These are phyloP conservation scores for Hypanus sabinus DNA, from an alignment of 2,113 vertebrate species.

Conservation along the genomic window DNA sequence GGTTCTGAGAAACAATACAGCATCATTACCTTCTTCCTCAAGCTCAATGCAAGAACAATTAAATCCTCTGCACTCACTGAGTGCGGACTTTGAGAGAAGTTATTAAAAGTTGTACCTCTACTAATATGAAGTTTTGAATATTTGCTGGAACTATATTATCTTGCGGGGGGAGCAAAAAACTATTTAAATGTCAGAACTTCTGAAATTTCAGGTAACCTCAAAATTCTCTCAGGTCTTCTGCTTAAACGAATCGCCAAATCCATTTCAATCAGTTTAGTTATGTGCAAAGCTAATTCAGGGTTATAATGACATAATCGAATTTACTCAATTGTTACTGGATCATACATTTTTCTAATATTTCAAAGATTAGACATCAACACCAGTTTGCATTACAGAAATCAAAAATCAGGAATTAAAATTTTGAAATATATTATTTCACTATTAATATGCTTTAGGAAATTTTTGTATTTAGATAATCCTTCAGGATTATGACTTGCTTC, in stretches of 20 bases:
- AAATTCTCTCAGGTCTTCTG: not conserved
- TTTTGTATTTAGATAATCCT: too few relatives aligned
- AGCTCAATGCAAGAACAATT: too few relatives aligned
- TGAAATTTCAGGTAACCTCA: not conserved
- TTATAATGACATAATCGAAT: not conserved
- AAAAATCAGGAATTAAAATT: not conserved
- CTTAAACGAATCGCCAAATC: not conserved
- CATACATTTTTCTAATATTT: not conserved
- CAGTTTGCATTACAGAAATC: not conserved
- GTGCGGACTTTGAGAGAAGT: too few relatives aligned
- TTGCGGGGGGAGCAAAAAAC: not conserved
- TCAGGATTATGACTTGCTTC: too few relatives aligned
- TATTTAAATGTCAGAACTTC: not conserved
- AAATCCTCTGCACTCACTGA: too few relatives aligned
- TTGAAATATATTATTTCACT: too few relatives aligned
- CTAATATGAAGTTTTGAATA: not conserved
- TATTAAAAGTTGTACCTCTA: not conserved
- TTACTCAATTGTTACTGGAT: not conserved
- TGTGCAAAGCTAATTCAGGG: not conserved
- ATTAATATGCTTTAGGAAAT: too few relatives aligned
- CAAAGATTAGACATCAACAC: not conserved
- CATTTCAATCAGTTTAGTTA: not conserved
- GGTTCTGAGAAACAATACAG: conserved; percentile 56
- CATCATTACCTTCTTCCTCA: not conserved
- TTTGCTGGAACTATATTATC: not conserved